Evolutionary conservation across 35 echinoderm and acorn worm genomes (phyloP), one percentile per base, ranked within the genome.

Genomic region (Apostichopus californicus): DNA sequence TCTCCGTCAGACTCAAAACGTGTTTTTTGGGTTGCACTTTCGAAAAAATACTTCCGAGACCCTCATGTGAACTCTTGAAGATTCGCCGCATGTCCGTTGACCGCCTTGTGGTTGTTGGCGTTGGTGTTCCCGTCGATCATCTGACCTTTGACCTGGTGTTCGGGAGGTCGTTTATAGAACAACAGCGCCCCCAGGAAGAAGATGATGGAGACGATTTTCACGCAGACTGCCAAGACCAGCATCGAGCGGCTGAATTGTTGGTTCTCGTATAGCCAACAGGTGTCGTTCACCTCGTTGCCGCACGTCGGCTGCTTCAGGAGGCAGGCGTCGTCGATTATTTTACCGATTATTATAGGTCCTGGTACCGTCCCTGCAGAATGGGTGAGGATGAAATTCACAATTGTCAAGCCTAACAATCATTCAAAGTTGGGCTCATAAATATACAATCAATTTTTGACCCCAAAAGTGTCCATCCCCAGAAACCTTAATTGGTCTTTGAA

Each of bases 291-390:
- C 10, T 86, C 95, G 0, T 88, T 95, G 24, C 86, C 86, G 14
- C 97, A 98, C 3, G 81, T 85, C 14, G 92, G 82, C 56, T 98
- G 93, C 97, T 90, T 96, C 17, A 98, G 87, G 18, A 98, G 86
- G 73, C 97, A 98, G 13, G 95, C 86, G 46, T 86, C 86, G 89
- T 98, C 97, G 18, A 98, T 98, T 18, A 98, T 94, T 0, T 91
- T 93, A 54, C 97, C 97, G 77, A 98, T 96, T 23, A 96, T 92
- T 8, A 98, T 96, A 5, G 97, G 97, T 46, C 94, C 97, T 34
- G 97, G 97, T 18, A 98, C 94, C 9, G 94, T 94, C 6, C 97
- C 97, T 98, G 88, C 52, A 68, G 64, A 55, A 26, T 28, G 5
- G 26, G 59, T 9, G 77, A 61, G 58, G 58, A 61, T 61, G 7